Evolutionary conservation across 2,888 invertebrate species (phyloP), one percentile per base, ranked within the genome.

Genomic region (Cephus spinipes): DNA sequence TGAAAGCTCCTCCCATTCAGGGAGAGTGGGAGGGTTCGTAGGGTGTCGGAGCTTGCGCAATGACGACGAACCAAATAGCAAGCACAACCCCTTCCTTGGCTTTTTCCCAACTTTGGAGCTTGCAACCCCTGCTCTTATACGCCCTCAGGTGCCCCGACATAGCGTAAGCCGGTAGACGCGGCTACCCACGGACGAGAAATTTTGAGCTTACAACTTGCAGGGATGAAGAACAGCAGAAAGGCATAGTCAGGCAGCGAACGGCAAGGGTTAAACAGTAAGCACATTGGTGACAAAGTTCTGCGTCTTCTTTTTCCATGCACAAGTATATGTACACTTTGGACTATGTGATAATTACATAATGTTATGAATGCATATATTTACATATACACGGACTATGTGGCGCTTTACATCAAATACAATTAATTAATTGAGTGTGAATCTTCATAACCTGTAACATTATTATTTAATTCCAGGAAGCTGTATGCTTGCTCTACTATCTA

Each of bases 1-100:
- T 81, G 82, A 85, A 89, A 88, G 90, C 90, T 90, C 90, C 90
- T 87, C 90, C 90, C 88, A 40, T 75, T 88, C 81, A 77, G 80
- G 73, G 84, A 84, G 83, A 85, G 89, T 87, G 86, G 89, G 89
- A 88, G 88, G 89, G 83, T 82, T 71, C 84, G 82, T 83, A 84
- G 81, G 83, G 81, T 83, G 83, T 84, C 81, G 84, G 89, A 89
- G 88, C 87, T 89, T 89, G 89, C 89, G 90, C 89, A 84, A 85
- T 88, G 15, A 55, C 77, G 80, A 55, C 79, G 79, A 82, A 80
- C 80, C 81, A 82, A 81, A 80, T 81, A 74, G 77, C 80, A 83
- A 86, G 87, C 85, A 86, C 89, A 86, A 89, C 89, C 89, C 88
- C 87, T 85, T 87, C 86, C 85, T 85, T 78, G 74, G 76, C 81